Evolutionary conservation across 1,140 invertebrate species (phyloP), one percentile per base, ranked within the genome.

Genomic region (Dermatophagoides farinae): DNA sequence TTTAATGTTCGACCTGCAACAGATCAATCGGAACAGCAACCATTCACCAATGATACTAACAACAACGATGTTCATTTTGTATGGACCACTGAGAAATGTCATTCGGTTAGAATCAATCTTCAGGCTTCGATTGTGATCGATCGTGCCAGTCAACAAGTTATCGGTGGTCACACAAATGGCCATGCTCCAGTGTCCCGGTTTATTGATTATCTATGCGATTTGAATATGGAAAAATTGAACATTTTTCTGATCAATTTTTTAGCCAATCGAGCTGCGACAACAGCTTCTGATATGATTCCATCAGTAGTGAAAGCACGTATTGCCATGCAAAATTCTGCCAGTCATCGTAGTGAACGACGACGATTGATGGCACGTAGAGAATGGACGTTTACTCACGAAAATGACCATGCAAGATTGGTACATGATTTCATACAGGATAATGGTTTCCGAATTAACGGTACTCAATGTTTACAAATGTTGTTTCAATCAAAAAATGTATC

Each of bases 141-240:
- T 60, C 25, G 43, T n/a, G 12, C 1, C 40, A n/a, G 22, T 50
- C 39, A 43, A 39, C 43, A 16, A 8, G 8, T 37, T 22, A 23
- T 47, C 1, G 14, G 12, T 49, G 11, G 11, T 18, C 4, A 6
- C 10, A 11, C 44, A 2, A 4, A 10, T 12, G 2, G 25, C 9
- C 12, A 39, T 18, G 5, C n/a, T 4, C 53, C 53, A 1, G 25
- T 23, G 5, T 55, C 53, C 2, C 1, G 53, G 6, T 55, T 20
- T 22, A 55, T 55, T 40, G 53, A 55, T 44, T 55, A 55, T 44
- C 14, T 55, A 14, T 55, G 53, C 23, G 25, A 55, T 39, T 55
- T 55, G 39, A 55, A 55, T 25, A 12, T 55, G 14, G 53, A 55
- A 40, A 55, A 55, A 25, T 40, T 55, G 31, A 55, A 23, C 23